Percentiles rank a stretch among this genome's conserved stretches.
phyloP scores from a whole-genome alignment of 92 coral and sea anemone species.

The Epizoanthus scotinus region DNA sequence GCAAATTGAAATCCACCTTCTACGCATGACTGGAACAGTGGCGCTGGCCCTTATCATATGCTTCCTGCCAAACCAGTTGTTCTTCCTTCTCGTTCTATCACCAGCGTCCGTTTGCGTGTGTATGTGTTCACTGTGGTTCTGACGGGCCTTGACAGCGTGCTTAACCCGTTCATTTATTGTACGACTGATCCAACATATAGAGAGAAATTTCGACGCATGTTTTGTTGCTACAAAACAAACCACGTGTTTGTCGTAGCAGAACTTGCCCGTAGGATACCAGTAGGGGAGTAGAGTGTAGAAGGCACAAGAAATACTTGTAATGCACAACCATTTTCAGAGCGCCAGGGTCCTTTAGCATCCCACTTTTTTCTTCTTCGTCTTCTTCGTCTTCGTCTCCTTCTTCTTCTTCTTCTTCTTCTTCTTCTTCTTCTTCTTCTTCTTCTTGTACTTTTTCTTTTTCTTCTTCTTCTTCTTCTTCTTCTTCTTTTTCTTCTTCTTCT shows the following conservation, averaged over 20 bases:
- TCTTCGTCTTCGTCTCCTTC: too few relatives aligned
- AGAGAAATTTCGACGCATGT: not conserved
- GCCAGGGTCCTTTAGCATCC: too few relatives aligned
- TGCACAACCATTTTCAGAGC: too few relatives aligned
- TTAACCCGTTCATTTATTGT: constrained; percentile 28
- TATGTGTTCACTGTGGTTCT: constrained; percentile 5
- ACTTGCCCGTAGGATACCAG: too few relatives aligned
- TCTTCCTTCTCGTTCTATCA: not conserved
- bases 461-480: too few relatives aligned
- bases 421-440: too few relatives aligned
- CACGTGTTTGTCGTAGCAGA: not conserved
- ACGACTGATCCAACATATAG: not conserved
- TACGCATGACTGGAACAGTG: constrained; percentile 8
- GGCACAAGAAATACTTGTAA: too few relatives aligned
- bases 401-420: too few relatives aligned
- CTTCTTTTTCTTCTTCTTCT: too few relatives aligned
- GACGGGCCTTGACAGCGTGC: not conserved
- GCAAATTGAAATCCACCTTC: constrained; percentile 4
- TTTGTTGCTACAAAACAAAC: not conserved
- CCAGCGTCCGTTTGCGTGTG: not conserved
- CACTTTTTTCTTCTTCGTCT: too few relatives aligned
- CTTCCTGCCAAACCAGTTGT: constrained; percentile 31
- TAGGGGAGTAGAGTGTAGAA: too few relatives aligned
- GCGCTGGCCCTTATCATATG: constrained; percentile 17
- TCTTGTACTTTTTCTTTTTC: too few relatives aligned